These are phyloP conservation scores for Spermophilus dauricus DNA, from an alignment of 2,113 vertebrate species.

Conservation along the genomic window DNA sequence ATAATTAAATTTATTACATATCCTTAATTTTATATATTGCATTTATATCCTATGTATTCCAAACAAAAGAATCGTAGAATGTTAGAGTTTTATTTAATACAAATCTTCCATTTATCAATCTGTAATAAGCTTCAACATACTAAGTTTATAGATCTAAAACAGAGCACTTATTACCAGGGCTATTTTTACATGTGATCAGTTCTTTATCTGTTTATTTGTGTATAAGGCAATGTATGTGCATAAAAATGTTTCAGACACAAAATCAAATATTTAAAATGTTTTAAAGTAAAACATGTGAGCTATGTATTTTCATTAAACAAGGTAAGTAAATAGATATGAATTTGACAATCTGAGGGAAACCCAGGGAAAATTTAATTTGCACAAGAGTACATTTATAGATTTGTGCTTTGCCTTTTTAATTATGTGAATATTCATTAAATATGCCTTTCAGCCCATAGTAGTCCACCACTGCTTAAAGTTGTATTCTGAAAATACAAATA, in stretches of 20 bases:
- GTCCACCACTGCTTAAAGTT: neutral
- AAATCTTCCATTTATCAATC: neutral
- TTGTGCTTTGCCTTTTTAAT: neutral
- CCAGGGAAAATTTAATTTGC: neutral
- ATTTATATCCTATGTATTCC: neutral
- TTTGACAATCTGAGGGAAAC: neutral
- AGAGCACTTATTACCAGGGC: too few species aligned
- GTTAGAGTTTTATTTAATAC: neutral
- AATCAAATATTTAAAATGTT: neutral
- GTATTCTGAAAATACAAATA: neutral
- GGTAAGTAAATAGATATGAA: neutral
- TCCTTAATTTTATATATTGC: neutral
- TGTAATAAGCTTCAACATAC: neutral
- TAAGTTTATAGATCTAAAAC: neutral
- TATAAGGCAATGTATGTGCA: neutral
- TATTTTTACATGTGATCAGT: neutral
- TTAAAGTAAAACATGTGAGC: neutral
- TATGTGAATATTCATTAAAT: neutral
- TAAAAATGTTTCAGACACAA: neutral
- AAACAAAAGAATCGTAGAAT: neutral
- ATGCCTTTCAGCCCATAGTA: neutral
- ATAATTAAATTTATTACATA: neutral
- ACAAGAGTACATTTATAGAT: neutral
- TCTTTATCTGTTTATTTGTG: neutral
- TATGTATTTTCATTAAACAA: neutral